Percentiles rank a stretch among this genome's conserved stretches.
Evolutionary conservation across 2,797 vertebrate species (phyloP).

Genomic region (Sebastes aleutianus): DNA sequence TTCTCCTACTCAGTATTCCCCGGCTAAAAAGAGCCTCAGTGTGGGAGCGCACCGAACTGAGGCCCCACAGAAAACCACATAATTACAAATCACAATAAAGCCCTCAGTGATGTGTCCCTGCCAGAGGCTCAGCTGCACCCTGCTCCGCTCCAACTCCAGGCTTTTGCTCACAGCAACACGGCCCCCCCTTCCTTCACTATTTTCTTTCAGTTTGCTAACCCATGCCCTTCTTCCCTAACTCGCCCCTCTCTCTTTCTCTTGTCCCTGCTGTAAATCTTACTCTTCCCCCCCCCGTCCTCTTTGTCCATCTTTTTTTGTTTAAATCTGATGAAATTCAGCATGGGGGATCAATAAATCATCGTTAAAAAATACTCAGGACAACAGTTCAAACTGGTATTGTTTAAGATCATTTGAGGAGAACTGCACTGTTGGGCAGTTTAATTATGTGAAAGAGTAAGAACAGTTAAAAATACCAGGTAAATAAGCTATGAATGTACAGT

Average conservation of each 20-base stretch:
- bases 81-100: slow-evolving; percentile 87
- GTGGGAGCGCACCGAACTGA: slow-evolving; percentile 78
- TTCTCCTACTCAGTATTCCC: slow-evolving; percentile 72
- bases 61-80: slow-evolving; percentile 82
- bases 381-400: background rate
- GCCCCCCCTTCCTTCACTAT: slow-evolving; percentile 7
- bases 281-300: background rate
- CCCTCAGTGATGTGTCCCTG: slow-evolving; percentile 72
- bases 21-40: slow-evolving; percentile 78
- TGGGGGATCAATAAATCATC: background rate
- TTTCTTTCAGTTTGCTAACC: slow-evolving; percentile 42
- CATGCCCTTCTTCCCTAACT: slow-evolving; percentile 13
- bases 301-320: background rate
- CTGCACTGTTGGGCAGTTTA: background rate
- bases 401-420: background rate
- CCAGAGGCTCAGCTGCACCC: slow-evolving; percentile 78
- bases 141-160: slow-evolving; percentile 64
- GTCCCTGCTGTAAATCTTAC: slow-evolving; percentile 16
- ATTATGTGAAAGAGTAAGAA: background rate
- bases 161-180: slow-evolving; percentile 26
- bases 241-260: slow-evolving; percentile 3
- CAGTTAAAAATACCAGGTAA: background rate
- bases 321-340: background rate
- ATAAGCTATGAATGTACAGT: background rate
- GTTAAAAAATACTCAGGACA: background rate